A percentile compares a stretch with the other conserved stretches of the same genome.
Evolutionary conservation across 1,140 invertebrate genomes (phyloP).

Genomic region (Tribolium castaneum): DNA sequence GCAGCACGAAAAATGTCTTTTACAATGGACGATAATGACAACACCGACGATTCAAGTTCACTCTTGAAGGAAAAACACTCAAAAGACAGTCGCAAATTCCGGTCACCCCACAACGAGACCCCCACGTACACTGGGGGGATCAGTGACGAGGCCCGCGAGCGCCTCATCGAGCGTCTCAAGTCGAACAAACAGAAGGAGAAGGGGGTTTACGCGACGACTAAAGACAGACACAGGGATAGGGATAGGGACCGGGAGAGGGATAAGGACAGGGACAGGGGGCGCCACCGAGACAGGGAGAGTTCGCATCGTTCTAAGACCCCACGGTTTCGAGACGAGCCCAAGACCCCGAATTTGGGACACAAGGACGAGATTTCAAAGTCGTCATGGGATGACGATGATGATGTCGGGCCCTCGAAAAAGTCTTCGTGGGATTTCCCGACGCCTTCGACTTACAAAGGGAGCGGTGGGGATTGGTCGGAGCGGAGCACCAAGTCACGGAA

Average conservation of each 20-base stretch:
- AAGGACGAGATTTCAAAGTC: constrained; percentile 80
- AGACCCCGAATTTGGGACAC: constrained; percentile 77
- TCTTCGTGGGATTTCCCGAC: constrained; percentile 96
- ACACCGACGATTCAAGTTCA: constrained; percentile 62
- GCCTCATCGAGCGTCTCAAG: constrained; percentile 74
- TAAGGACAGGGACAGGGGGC: constrained; percentile 51
- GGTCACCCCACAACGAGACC: constrained; percentile 85
- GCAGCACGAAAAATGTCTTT: constrained; percentile 73
- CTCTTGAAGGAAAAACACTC: constrained; percentile 54
- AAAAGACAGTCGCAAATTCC: constrained; percentile 75
- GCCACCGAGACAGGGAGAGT: constrained; percentile 62
- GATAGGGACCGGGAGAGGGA: constrained; percentile 44
- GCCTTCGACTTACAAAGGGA: constrained; percentile 71
- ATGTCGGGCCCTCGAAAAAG: constrained; percentile 70
- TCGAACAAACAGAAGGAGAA: constrained; percentile 62
- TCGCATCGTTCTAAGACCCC: constrained; percentile 76
- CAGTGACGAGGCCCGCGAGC: constrained; percentile 79
- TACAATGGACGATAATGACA: constrained; percentile 72
- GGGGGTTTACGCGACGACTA: constrained; percentile 69
- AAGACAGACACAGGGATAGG: constrained; percentile 64
- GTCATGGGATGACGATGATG: constrained; percentile 91
- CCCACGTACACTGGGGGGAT: constrained; percentile 94
- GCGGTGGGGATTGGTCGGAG: constrained; percentile 65
- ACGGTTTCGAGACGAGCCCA: constrained; percentile 81
- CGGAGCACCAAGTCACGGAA: constrained; percentile 58